Evolutionary conservation across 2,888 invertebrate species (phyloP), one percentile per base, ranked within the genome.

Genomic region (Vannuccia rotundouncinata): DNA sequence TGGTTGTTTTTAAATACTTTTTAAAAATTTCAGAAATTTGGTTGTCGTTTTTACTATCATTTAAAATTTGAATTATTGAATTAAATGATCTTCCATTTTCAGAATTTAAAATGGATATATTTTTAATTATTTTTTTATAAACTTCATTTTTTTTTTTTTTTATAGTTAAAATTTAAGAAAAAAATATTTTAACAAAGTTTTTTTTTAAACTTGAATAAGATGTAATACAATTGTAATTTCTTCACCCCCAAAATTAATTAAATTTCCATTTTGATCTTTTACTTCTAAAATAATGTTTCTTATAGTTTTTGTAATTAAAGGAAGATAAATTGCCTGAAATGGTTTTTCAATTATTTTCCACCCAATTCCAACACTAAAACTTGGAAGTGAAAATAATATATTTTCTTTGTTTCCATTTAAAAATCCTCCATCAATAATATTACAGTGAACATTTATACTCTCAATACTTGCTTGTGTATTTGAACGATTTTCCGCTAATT

Each of bases 331-430:
- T 29, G 75, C 74, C 59, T 82, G 80, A 25, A 59, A 25, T 29
- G 81, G 82, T 22, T 0, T 78, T 76, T 82, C 78, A 31, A 82
- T 31, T 22, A 82, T 82, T 81, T 82, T 82, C 31, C 81, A 80
- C 13, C 82, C 82, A 1, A 82, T 79, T 22, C 76, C 74, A 28
- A 82, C 81, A 78, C 78, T 79, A 45, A 45, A 13, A 45, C 10
- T 13, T 13, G 45, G 45, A 45, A 45, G 5, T 13, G 45, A 45
- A 45, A 13, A 45, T 13, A 45, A 13, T 17, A 45, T 45, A 45
- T 17, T 45, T 45, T 45, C 17, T 45, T 13, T 45, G 5, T 45
- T 45, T 13, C 17, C 17, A 45, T 45, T 45, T 45, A 45, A 45
- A 45, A 13, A 45, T 45, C 45, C 45, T 45, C 45, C 45, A 13